Percentiles rank a stretch among this genome's conserved stretches.
Conservation (phyloP, 2,797 vertebrate species). For the Artibeus lituratus region DNA sequence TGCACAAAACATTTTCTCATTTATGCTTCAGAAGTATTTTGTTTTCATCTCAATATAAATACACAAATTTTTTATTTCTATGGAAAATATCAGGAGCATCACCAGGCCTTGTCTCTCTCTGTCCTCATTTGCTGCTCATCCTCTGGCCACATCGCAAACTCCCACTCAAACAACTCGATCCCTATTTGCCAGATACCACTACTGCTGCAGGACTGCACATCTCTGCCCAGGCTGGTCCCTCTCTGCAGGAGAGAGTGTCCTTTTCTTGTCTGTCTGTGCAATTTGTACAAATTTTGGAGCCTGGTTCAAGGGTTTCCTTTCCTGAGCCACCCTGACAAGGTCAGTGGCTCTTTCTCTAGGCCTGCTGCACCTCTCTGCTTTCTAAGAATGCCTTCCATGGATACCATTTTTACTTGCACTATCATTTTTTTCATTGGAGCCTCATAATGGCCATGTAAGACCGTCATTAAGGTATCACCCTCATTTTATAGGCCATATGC, state of each 20-base stretch:
- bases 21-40: neutral
- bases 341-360: neutral
- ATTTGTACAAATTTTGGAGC: neutral
- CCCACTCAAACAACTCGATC: neutral
- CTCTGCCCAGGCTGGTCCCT: neutral
- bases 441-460: neutral
- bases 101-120: neutral
- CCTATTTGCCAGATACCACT: neutral
- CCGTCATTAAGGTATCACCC: neutral
- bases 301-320: neutral
- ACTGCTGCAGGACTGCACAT: accelerated
- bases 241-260: neutral
- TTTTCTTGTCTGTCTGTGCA: neutral
- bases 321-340: neutral
- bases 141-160: too few species aligned
- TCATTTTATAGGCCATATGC: neutral
- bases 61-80: neutral
- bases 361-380: neutral
- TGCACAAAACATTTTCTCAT: neutral
- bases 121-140: neutral
- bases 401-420: neutral
- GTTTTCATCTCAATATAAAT: neutral
- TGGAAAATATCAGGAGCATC: neutral
- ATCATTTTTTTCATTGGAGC: neutral
- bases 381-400: neutral